Percentiles rank a stretch among this genome's conserved stretches.
Conservation (phyloP, 1,140 invertebrate genomes). For the Wiebesia pumilae region DNA sequence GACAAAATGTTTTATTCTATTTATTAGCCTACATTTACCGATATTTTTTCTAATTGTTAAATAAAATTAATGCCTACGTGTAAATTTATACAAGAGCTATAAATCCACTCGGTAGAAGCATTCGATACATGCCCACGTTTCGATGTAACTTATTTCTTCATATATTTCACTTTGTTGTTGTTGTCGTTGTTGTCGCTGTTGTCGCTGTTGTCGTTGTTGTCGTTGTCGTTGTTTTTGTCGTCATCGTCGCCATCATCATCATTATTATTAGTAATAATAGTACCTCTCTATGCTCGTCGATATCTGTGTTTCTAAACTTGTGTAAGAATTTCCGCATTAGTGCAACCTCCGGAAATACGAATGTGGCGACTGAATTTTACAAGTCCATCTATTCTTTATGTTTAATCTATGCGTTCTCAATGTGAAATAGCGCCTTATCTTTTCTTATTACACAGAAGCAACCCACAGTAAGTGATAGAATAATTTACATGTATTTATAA, state of each 20-base stretch:
- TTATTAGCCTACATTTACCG: background rate
- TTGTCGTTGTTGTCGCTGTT: background rate
- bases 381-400: background rate
- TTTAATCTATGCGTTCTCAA: background rate
- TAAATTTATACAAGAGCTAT: background rate
- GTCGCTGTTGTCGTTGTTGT: no score
- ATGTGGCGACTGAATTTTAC: background rate
- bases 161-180: background rate
- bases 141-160: no score
- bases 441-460: background rate
- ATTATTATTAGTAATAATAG: background rate
- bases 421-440: constrained; percentile 15
- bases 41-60: background rate
- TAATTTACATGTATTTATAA: background rate
- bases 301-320: background rate
- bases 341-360: background rate
- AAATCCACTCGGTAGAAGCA: background rate
- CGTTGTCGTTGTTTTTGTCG: no score
- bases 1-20: background rate
- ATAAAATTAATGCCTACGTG: background rate
- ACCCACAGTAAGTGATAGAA: background rate
- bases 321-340: constrained; percentile 21
- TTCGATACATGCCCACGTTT: no score
- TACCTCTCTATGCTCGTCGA: background rate
- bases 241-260: background rate